Conservation (phyloP, 1,140 invertebrate species). For the Aphis gossypii region DNA sequence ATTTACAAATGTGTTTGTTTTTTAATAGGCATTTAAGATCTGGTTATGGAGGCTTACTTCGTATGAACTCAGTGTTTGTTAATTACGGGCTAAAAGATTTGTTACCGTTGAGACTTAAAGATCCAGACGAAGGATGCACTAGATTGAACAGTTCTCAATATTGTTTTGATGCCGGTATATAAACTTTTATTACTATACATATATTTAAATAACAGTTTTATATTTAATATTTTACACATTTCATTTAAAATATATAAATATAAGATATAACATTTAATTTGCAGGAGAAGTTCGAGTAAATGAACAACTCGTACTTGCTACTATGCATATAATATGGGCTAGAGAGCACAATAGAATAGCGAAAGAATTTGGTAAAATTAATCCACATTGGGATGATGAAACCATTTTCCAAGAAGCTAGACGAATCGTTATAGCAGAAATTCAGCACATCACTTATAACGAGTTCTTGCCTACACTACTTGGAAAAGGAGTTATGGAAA, state of each 20-base stretch:
- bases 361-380: slow-evolving; percentile 73
- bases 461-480: slow-evolving; percentile 93
- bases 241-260: not conserved
- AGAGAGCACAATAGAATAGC: slow-evolving; percentile 92
- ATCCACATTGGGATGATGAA: slow-evolving; percentile 89
- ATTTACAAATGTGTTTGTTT: not conserved
- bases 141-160: slow-evolving; percentile 85
- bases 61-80: slow-evolving; percentile 88
- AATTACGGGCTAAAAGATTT: slow-evolving; percentile 89
- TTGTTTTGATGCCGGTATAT: slow-evolving; percentile 90
- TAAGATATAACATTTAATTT: not conserved
- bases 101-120: slow-evolving; percentile 84
- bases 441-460: slow-evolving; percentile 93
- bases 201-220: not conserved
- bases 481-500: slow-evolving; percentile 92
- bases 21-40: slow-evolving; percentile 74
- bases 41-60: slow-evolving; percentile 78
- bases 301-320: slow-evolving; percentile 68
- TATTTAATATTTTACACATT: not conserved
- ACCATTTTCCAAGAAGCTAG: slow-evolving; percentile 87
- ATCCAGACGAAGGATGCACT: slow-evolving; percentile 91
- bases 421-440: slow-evolving; percentile 86
- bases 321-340: slow-evolving; percentile 66
- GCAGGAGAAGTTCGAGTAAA: slow-evolving; percentile 66
- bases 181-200: not conserved